phyloP scores from a whole-genome alignment of 1,140 invertebrate species.

The Drosophila sechellia region DNA sequence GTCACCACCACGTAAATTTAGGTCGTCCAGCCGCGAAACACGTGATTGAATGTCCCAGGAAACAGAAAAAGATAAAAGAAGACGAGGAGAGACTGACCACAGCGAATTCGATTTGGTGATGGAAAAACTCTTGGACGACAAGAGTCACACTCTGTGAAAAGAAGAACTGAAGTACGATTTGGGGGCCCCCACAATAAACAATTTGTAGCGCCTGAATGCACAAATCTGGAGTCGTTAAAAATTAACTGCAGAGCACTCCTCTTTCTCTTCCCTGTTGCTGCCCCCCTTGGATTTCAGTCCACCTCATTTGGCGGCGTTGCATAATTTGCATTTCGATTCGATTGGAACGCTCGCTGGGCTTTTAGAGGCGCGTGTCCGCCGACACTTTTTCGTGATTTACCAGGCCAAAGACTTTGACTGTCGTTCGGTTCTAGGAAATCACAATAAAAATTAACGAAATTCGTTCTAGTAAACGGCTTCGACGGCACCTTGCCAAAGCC shows the following conservation, averaged over 20 bases:
- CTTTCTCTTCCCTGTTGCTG: too few species aligned
- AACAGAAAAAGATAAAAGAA: constrained; percentile 21
- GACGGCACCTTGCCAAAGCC: constrained; percentile 17
- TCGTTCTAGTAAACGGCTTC: constrained; percentile 76
- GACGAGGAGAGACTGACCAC: constrained; percentile 55
- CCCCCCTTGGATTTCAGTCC: neutral
- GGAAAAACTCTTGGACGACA: constrained; percentile 37
- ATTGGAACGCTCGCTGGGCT: constrained; percentile 58
- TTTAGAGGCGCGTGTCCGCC: constrained; percentile 82
- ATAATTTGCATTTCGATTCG: constrained; percentile 84
- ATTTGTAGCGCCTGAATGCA: constrained; percentile 82
- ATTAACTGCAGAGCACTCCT: constrained; percentile 61
- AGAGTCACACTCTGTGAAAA: constrained; percentile 4
- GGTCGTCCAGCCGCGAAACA: constrained; percentile 1
- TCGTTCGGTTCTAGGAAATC: constrained; percentile 77
- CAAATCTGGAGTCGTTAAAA: constrained; percentile 80
- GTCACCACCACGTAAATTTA: neutral
- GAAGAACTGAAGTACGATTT: neutral
- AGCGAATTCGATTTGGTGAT: constrained; percentile 76
- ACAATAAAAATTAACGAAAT: constrained; percentile 83
- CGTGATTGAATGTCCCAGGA: constrained; percentile 12
- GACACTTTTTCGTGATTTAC: constrained; percentile 83
- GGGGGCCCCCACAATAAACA: constrained; percentile 73
- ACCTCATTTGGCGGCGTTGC: constrained; percentile 58
- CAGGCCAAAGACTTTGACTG: constrained; percentile 38